A percentile compares a stretch with the other conserved stretches of the same genome.
Conservation (phyloP, 64 coral and sea anemone species). For the Exaiptasia diaphana region DNA sequence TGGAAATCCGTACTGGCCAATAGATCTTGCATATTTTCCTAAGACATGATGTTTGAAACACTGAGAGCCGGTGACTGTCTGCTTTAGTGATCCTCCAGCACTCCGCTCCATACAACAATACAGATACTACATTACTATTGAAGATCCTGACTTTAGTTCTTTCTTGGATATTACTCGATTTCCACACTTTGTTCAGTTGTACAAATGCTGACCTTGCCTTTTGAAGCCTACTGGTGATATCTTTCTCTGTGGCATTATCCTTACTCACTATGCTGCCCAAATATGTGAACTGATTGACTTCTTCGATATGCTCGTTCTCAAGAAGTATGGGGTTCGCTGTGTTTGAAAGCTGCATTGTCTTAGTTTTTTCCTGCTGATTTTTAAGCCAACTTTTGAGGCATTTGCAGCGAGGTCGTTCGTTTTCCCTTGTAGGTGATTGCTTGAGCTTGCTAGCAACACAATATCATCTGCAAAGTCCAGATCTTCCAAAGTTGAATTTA, state of each 20-base stretch:
- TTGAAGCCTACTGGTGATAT: slow-evolving; percentile 10
- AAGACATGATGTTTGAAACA: slow-evolving; percentile 6
- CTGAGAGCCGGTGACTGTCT: not conserved
- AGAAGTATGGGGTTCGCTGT: not conserved
- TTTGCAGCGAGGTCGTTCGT: not conserved
- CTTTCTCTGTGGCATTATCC: slow-evolving; percentile 27
- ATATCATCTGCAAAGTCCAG: not conserved
- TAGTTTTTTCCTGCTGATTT: not conserved
- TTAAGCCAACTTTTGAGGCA: not conserved
- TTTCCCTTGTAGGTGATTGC: not conserved
- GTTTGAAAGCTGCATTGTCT: not conserved
- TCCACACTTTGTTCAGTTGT: slow-evolving; percentile 13
- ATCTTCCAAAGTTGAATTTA: not conserved
- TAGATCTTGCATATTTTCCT: slow-evolving; percentile 5
- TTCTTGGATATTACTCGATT: not conserved
- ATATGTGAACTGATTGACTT: slow-evolving; percentile 2
- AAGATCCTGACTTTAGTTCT: not conserved
- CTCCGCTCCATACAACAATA: slow-evolving; percentile 11
- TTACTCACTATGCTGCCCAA: slow-evolving; percentile 24
- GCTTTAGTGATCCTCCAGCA: slow-evolving; percentile 12
- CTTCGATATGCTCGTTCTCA: not conserved
- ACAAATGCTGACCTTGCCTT: slow-evolving; percentile 5
- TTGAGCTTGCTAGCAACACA: not conserved
- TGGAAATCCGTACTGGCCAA: not conserved
- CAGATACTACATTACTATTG: slow-evolving; percentile 10